phyloP scores from a whole-genome alignment of 2,888 invertebrate genomes.

The Yponomeuta sedellus region DNA sequence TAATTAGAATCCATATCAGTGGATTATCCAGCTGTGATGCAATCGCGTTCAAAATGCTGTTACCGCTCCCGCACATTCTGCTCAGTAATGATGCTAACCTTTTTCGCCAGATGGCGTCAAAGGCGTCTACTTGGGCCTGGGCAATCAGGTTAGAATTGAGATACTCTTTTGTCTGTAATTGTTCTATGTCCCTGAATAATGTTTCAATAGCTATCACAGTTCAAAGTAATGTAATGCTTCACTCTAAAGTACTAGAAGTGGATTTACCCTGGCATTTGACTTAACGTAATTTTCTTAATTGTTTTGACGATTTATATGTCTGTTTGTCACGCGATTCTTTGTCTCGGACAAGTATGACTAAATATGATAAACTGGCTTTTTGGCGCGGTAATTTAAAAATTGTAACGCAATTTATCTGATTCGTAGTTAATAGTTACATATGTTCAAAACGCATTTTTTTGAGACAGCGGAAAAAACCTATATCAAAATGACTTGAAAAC shows the following conservation, averaged over 20 bases:
- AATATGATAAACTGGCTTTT: not conserved
- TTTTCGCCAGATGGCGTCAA: too few species aligned
- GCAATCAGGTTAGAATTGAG: not conserved
- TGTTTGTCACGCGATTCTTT: constrained; percentile 47
- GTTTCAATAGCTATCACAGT: not conserved
- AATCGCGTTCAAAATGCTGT: too few species aligned
- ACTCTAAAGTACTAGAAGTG: not conserved
- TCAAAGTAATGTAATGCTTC: not conserved
- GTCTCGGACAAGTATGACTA: constrained; percentile 38
- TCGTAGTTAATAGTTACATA: too few species aligned
- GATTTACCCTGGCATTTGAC: not conserved
- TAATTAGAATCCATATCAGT: too few species aligned
- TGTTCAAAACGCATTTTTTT: too few species aligned
- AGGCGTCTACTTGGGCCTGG: too few species aligned
- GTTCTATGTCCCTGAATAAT: not conserved
- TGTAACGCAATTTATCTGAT: not conserved
- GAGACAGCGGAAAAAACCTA: too few species aligned
- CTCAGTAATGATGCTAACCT: too few species aligned
- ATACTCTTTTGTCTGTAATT: not conserved
- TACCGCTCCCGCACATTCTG: too few species aligned
- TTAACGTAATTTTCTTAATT: not conserved
- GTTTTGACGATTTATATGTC: constrained; percentile 31
- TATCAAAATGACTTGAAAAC: too few species aligned
- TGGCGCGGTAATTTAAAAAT: not conserved
- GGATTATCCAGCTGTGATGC: too few species aligned